phyloP scores from a whole-genome alignment of 2,113 vertebrate species.

The Hyla sarda region DNA sequence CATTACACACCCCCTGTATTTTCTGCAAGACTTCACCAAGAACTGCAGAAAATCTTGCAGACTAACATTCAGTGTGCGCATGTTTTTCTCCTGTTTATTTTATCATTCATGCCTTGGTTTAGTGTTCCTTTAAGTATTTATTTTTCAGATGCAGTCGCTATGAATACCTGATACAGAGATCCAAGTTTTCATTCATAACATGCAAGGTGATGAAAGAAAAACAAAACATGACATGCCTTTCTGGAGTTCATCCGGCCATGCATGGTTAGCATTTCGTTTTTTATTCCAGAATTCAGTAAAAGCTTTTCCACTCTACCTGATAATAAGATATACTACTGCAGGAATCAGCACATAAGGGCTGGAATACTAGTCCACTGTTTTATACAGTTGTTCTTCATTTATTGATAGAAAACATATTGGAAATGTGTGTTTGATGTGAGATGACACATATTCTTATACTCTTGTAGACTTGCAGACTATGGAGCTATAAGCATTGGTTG shows the following conservation, averaged over 20 bases:
- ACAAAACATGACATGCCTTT: slow-evolving; percentile 16
- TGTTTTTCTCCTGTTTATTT: not conserved
- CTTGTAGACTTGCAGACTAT: too few relatives aligned
- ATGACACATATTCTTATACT: not conserved
- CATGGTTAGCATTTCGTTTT: slow-evolving; percentile 11
- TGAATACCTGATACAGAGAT: not conserved
- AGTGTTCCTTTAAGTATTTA: not conserved
- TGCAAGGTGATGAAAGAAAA: slow-evolving; percentile 7
- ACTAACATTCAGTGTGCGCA: not conserved
- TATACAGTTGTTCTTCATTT: not conserved
- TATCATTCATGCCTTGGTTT: not conserved
- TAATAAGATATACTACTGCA: not conserved
- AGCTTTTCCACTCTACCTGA: not conserved
- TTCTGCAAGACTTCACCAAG: not conserved
- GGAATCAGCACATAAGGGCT: not conserved
- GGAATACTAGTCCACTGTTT: not conserved
- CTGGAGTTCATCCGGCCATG: not conserved
- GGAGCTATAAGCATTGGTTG: not conserved
- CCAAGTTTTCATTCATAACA: not conserved
- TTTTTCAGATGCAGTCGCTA: not conserved
- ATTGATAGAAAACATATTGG: not conserved
- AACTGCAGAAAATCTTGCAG: not conserved
- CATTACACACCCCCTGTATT: too few relatives aligned
- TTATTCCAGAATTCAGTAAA: not conserved
- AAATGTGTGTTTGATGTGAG: not conserved